Evolutionary conservation across 2,888 invertebrate species (phyloP), one percentile per base, ranked within the genome.

Genomic region (Napeogenes inachia): DNA sequence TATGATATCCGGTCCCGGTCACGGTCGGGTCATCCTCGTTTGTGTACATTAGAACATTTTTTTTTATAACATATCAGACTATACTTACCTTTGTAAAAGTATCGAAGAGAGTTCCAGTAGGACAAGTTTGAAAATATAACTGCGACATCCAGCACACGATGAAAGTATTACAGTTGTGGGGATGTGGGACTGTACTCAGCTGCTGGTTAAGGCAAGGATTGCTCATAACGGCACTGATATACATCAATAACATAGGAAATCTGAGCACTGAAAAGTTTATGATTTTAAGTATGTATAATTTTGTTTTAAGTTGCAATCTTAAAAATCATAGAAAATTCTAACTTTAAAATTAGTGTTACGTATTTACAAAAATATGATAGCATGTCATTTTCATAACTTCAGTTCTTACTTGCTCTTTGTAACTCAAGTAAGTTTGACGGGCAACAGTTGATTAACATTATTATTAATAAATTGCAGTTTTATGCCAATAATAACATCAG

Each of bases 71-170:
- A 30, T 6, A 42, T 42, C 42, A 10, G 8, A 42, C 8, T 42
- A 53, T 33, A 67, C 73, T 70, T 58, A 73, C 73, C 58, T 69
- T 71, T 2, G 66, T 70, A n/a, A 58, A 46, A 4, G 59, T 21
- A 21, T 73, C 72, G 33, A 68, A 73, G 38, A 66, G 61, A 4
- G 67, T 45, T 6, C 68, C 66, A 8, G 61, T 60, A 2, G 72
- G 72, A 13, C 73, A 73, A 1, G 58, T 30, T 13, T 64, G 38
- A 12, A 64, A 57, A 12, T 62, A 65, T 0, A 69, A 60, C 5
- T 59, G 56, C 12, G 64, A 68, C 4, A 66, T 46, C 63, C 70
- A 69, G 35, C 73, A 73, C 12, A 73, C 58, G 4, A 73, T 67
- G 57, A 66, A 73, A 5, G 61, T 57, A 10, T 68, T 60, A 30